These are phyloP conservation scores for Pyrrhia umbra DNA, from an alignment of 2,888 invertebrate genomes.

Conservation along the genomic window DNA sequence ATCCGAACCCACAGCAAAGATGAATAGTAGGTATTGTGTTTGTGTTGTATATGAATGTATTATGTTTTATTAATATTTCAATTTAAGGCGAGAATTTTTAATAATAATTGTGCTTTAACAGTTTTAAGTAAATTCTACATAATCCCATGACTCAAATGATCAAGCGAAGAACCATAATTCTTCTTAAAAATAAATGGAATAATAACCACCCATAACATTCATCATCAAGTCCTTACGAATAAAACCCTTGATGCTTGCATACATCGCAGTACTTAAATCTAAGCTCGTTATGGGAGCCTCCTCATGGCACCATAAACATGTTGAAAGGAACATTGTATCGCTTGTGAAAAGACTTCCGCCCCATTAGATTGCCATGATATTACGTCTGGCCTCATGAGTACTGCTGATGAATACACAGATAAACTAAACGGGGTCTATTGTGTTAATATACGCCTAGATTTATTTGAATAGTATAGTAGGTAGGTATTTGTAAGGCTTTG, in stretches of 20 bases:
- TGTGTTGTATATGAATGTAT: no score
- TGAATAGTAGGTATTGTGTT: no score
- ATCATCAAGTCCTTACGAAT: background rate
- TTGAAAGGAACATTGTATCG: slow-evolving; percentile 52
- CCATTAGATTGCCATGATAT: slow-evolving; percentile 46
- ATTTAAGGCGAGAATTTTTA: no score
- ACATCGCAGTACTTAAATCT: slow-evolving; percentile 31
- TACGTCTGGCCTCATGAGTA: slow-evolving; percentile 12
- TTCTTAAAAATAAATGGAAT: background rate
- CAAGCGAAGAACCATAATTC: background rate
- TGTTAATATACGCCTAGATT: background rate
- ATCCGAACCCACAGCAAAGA: no score
- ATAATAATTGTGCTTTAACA: no score
- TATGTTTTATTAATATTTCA: no score
- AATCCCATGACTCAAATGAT: no score
- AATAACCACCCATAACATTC: background rate
- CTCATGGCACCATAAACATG: slow-evolving; percentile 47
- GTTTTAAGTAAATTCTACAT: no score
- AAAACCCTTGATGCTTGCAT: slow-evolving; percentile 11
- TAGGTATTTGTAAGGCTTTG: background rate
- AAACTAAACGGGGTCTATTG: slow-evolving; percentile 7
- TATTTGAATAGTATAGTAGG: slow-evolving; percentile 5
- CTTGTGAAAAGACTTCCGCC: slow-evolving; percentile 57
- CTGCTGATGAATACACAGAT: slow-evolving; percentile 6
- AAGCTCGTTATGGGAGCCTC: slow-evolving; percentile 20